Percentiles rank a stretch among this genome's conserved stretches.
phyloP scores from a whole-genome alignment of 2,888 invertebrate genomes.

The Amphipoea lucens region DNA sequence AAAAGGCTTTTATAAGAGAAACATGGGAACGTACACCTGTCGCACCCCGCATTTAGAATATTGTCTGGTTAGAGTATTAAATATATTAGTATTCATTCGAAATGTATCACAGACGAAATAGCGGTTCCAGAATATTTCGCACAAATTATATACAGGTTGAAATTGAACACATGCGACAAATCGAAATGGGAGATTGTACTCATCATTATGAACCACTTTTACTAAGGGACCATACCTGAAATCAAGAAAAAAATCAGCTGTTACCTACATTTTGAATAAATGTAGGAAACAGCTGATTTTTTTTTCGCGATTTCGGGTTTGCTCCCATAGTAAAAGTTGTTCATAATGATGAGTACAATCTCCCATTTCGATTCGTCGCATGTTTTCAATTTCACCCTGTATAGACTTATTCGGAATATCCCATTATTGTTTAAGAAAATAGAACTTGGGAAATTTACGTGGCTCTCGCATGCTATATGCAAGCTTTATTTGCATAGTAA shows the following conservation, averaged over 20 bases:
- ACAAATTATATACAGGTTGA: slow-evolving; percentile 58
- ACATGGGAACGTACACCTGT: slow-evolving; percentile 84
- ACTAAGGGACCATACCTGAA: too few relatives aligned
- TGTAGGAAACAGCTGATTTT: too few relatives aligned
- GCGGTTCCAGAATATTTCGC: slow-evolving; percentile 54
- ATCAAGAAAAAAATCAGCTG: too few relatives aligned
- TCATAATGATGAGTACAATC: too few relatives aligned
- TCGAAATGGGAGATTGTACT: too few relatives aligned
- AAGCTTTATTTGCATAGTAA: slow-evolving; percentile 81
- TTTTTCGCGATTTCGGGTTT: too few relatives aligned
- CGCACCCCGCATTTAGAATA: slow-evolving; percentile 75
- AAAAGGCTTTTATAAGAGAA: slow-evolving; percentile 78
- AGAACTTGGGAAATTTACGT: slow-evolving; percentile 70
- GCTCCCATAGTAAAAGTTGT: too few relatives aligned
- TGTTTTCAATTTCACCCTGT: too few relatives aligned
- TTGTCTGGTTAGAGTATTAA: slow-evolving; percentile 73
- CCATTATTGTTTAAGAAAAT: slow-evolving; percentile 67
- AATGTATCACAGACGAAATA: slow-evolving; percentile 62
- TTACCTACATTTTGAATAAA: too few relatives aligned
- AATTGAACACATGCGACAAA: too few relatives aligned
- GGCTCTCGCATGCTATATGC: slow-evolving; percentile 72
- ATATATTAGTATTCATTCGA: slow-evolving; percentile 71
- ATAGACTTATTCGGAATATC: slow-evolving; percentile 57
- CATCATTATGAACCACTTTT: too few relatives aligned
- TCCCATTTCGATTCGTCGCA: too few relatives aligned